A percentile compares a stretch with the other conserved stretches of the same genome.
These are phyloP conservation scores for Notodonta dromedarius DNA, from an alignment of 2,888 invertebrate genomes.

Conservation along the genomic window DNA sequence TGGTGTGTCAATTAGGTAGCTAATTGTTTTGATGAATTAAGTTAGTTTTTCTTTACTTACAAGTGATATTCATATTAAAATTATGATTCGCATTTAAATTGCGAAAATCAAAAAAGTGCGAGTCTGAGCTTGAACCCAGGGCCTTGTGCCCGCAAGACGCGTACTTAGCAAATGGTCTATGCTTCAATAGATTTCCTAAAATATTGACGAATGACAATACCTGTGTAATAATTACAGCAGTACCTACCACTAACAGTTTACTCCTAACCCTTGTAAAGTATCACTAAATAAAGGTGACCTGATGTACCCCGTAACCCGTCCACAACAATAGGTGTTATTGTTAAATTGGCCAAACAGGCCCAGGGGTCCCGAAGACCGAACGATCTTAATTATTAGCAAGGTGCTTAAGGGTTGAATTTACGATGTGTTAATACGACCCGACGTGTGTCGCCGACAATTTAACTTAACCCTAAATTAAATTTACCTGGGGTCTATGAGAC, in stretches of 20 bases:
- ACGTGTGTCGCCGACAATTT: conserved; percentile 73
- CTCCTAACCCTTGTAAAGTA: conserved; percentile 47
- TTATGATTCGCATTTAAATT: background rate
- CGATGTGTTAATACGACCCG: conserved; percentile 77
- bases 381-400: conserved; percentile 80
- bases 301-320: conserved; percentile 55
- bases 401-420: conserved; percentile 80
- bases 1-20: conserved; percentile 47
- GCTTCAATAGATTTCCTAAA: background rate
- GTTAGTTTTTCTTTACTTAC: too few relatives aligned
- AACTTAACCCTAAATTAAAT: conserved; percentile 74
- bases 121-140: too few relatives aligned
- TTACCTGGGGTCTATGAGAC: conserved; percentile 69
- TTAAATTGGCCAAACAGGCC: conserved; percentile 69
- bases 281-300: conserved; percentile 60
- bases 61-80: too few relatives aligned
- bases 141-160: too few relatives aligned
- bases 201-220: background rate
- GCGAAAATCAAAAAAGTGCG: background rate
- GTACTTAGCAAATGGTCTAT: too few relatives aligned
- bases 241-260: conserved; percentile 19
- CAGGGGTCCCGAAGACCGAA: conserved; percentile 56
- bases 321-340: conserved; percentile 59
- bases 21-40: background rate
- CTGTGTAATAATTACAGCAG: background rate